Conservation (phyloP, 1,140 invertebrate genomes). For the Leptinotarsa lineolata region DNA sequence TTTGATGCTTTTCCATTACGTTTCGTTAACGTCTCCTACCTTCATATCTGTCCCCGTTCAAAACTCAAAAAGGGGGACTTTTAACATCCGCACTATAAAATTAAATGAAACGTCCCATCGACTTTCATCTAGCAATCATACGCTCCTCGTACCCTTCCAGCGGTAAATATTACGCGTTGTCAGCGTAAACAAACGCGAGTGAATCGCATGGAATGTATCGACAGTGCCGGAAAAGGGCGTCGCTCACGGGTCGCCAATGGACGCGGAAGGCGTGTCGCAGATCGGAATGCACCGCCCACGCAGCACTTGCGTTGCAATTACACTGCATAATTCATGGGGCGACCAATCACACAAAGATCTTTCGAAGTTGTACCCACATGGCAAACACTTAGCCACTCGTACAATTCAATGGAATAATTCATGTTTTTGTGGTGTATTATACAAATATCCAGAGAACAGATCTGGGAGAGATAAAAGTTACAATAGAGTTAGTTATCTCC, state of each 20-base stretch:
- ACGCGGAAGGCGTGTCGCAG: background rate
- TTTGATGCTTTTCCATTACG: too few relatives aligned
- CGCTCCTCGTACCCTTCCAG: too few relatives aligned
- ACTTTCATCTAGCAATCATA: too few relatives aligned
- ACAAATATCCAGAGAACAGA: background rate
- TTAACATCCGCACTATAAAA: too few relatives aligned
- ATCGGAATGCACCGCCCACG: background rate
- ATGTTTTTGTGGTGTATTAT: slow-evolving; percentile 2
- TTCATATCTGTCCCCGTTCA: too few relatives aligned
- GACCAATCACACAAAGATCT: slow-evolving; percentile 11
- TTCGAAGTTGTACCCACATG: background rate
- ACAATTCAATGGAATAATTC: background rate
- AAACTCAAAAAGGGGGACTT: too few relatives aligned
- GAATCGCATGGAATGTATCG: background rate
- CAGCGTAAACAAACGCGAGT: background rate
- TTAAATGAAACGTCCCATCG: too few relatives aligned
- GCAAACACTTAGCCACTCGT: background rate
- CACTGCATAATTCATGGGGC: background rate
- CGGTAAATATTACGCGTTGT: background rate
- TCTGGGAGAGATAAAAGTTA: background rate
- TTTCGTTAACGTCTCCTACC: too few relatives aligned
- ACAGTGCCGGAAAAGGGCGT: slow-evolving; percentile 1
- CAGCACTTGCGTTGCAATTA: slow-evolving; percentile 10
- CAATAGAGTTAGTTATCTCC: slow-evolving; percentile 3
- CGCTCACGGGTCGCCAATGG: slow-evolving; percentile 13